These are phyloP conservation scores for Glossosoma conforme DNA, from an alignment of 1,140 invertebrate genomes.

Conservation along the genomic window DNA sequence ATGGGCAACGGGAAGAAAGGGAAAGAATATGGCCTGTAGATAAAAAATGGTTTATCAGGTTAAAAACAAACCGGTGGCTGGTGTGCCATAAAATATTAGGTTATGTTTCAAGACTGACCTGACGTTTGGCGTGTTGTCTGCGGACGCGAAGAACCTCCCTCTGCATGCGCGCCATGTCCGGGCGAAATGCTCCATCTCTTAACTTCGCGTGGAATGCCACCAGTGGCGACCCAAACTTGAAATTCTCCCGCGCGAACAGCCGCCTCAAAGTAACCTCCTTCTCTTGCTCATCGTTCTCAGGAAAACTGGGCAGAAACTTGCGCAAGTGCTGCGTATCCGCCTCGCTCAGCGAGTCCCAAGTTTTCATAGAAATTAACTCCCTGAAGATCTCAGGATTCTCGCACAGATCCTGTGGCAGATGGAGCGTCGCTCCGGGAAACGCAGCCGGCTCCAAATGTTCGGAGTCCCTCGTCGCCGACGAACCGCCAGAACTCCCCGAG, in stretches of 20 bases:
- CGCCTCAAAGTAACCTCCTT: conserved; percentile 54
- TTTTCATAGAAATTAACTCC: conserved; percentile 51
- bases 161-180: conserved; percentile 46
- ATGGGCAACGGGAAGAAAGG: too few species aligned
- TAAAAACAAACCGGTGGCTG: too few species aligned
- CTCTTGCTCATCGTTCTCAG: conserved; percentile 55
- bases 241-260: conserved; percentile 56
- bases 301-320: conserved; percentile 58
- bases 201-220: conserved; percentile 55
- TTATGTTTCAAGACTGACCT: conserved; percentile 13
- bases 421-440: conserved; percentile 38
- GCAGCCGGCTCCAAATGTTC: conserved; percentile 41
- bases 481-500: conserved; percentile 16
- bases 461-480: conserved; percentile 33
- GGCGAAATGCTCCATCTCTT: conserved; percentile 55
- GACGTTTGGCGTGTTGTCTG: conserved; percentile 4
- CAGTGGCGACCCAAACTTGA: conserved; percentile 60
- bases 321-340: conserved; percentile 51
- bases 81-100: conserved; percentile 2
- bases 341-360: conserved; percentile 53
- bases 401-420: conserved; percentile 50
- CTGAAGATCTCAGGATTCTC: conserved; percentile 50
- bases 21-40: neutral
- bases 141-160: neutral
- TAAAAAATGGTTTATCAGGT: neutral